Evolutionary conservation across 2,797 vertebrate genomes (phyloP).

Genomic region (Neoniphon sammara): DNA sequence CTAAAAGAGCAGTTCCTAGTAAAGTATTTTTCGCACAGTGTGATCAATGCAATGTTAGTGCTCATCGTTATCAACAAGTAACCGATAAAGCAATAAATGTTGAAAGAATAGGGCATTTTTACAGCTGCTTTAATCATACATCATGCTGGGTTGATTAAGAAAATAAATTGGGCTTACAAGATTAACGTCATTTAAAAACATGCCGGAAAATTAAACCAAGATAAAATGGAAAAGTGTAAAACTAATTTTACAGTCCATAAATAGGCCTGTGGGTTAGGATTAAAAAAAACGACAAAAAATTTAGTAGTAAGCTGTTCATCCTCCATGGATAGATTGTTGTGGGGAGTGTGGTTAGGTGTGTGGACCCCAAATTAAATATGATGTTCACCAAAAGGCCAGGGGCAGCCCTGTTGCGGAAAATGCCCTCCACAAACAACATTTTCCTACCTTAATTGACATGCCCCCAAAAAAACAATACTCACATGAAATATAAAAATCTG

Average conservation of each 20-base stretch:
- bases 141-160: slow-evolving; percentile 22
- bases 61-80: slow-evolving; percentile 33
- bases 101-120: slow-evolving; percentile 30
- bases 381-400: slow-evolving; percentile 29
- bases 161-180: slow-evolving; percentile 8
- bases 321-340: slow-evolving; percentile 16
- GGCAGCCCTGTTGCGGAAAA: slow-evolving; percentile 22
- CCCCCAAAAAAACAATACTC: no score
- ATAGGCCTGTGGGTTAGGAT: background rate
- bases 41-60: background rate
- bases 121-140: slow-evolving; percentile 30
- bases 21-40: background rate
- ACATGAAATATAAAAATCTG: no score
- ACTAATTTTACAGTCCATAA: background rate
- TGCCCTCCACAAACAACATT: slow-evolving; percentile 37
- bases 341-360: slow-evolving; percentile 33
- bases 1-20: background rate
- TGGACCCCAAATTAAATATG: slow-evolving; percentile 56
- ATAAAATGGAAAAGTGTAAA: background rate
- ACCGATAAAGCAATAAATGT: slow-evolving; percentile 27
- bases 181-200: slow-evolving; percentile 25
- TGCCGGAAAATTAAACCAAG: background rate
- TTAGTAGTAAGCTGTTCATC: slow-evolving; percentile 25
- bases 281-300: no score
- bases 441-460: background rate